Conservation (phyloP, 2,797 vertebrate species). For the Lycodopsis pacificus region DNA sequence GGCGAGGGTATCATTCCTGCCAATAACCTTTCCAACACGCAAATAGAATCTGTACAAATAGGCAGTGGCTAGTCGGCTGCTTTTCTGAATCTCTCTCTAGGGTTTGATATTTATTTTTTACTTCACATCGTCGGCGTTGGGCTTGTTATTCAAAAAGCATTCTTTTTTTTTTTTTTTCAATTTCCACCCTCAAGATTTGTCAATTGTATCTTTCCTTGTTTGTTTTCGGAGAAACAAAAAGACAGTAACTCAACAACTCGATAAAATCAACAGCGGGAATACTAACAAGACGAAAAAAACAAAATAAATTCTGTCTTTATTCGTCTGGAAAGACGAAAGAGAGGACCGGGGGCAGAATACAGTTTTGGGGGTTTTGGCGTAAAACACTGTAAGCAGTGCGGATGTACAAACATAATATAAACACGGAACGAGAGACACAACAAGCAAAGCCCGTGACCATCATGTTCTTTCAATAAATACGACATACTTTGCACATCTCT, state of each 20-base stretch:
- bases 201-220: conserved; percentile 12
- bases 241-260: conserved; percentile 11
- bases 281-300: conserved; percentile 18
- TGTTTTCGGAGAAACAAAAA: conserved; percentile 12
- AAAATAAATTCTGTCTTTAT: conserved; percentile 10
- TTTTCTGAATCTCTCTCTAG: not conserved
- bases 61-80: not conserved
- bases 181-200: conserved; percentile 16
- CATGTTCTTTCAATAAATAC: not conserved
- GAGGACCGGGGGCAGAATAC: not conserved
- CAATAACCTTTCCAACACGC: conserved; percentile 31
- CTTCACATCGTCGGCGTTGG: not conserved
- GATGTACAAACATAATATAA: not conserved
- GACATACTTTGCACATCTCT: not conserved
- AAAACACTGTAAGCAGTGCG: not conserved
- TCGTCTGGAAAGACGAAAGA: conserved; percentile 6
- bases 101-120: not conserved
- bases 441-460: not conserved
- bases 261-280: conserved; percentile 31
- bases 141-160: conserved; percentile 15
- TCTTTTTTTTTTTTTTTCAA: conserved; percentile 20
- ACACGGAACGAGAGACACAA: not conserved
- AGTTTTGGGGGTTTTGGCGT: not conserved
- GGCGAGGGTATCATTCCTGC: conserved; percentile 14
- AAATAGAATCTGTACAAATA: conserved; percentile 19